Evolutionary conservation across 2,888 invertebrate genomes (phyloP).

Genomic region (Hirudinaria manillensis): DNA sequence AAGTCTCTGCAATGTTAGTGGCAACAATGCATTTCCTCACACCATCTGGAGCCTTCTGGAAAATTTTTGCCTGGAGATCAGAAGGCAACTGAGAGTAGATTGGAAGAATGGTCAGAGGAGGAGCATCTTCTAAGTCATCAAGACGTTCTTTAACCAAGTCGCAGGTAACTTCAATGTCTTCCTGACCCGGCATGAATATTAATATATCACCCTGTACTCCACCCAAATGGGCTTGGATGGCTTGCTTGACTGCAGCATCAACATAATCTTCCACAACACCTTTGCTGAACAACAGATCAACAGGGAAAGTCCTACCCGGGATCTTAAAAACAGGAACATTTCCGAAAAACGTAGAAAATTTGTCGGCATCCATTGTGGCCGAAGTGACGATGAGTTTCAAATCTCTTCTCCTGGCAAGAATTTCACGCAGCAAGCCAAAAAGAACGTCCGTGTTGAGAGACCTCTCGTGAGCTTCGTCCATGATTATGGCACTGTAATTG

Average conservation of each 20-base stretch:
- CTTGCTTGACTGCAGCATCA: slow-evolving; percentile 92
- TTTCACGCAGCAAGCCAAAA: slow-evolving; percentile 76
- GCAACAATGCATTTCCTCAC: slow-evolving; percentile 95
- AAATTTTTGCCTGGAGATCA: slow-evolving; percentile 96
- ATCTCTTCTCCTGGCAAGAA: slow-evolving; percentile 70
- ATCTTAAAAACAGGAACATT: slow-evolving; percentile 94
- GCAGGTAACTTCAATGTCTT: slow-evolving; percentile 86
- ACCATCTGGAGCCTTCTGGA: slow-evolving; percentile 88
- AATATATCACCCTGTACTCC: slow-evolving; percentile 85
- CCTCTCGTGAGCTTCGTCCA: slow-evolving; percentile 99
- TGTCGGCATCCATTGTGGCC: slow-evolving; percentile 96
- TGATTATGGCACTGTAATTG: slow-evolving; percentile 92
- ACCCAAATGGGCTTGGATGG: slow-evolving; percentile 89
- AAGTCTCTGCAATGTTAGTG: slow-evolving; percentile 91
- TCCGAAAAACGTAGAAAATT: slow-evolving; percentile 97
- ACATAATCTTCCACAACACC: slow-evolving; percentile 97
- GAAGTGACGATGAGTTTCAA: slow-evolving; percentile 85
- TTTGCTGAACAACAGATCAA: slow-evolving; percentile 83
- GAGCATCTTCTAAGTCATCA: slow-evolving; percentile 84
- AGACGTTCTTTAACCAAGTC: slow-evolving; percentile 75
- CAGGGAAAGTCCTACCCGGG: slow-evolving; percentile 96
- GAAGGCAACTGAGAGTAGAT: slow-evolving; percentile 97
- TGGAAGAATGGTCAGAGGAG: slow-evolving; percentile 85
- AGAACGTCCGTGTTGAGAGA: slow-evolving; percentile 96
- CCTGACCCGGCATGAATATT: slow-evolving; percentile 99